These are phyloP conservation scores for Paramormyrops hopkinsi DNA, from an alignment of 2,797 vertebrate species.

Conservation along the genomic window DNA sequence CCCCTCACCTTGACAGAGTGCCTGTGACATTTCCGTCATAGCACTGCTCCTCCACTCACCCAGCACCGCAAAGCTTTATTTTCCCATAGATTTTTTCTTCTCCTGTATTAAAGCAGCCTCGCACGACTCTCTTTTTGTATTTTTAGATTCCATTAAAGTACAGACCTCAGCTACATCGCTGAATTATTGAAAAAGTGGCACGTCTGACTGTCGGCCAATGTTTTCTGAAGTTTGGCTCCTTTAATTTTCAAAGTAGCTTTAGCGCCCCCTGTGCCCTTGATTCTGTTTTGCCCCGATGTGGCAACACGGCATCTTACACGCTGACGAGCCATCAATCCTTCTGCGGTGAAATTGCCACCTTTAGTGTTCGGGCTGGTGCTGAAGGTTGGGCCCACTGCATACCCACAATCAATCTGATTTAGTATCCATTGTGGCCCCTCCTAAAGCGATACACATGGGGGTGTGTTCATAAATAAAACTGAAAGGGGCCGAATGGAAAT, in stretches of 20 bases:
- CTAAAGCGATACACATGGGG: slow-evolving; percentile 21
- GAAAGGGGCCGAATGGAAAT: slow-evolving; percentile 58
- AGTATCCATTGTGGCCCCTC: slow-evolving; percentile 54
- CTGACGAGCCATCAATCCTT: slow-evolving; percentile 58
- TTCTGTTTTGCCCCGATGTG: slow-evolving; percentile 39
- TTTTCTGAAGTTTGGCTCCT: neutral
- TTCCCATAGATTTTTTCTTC: neutral
- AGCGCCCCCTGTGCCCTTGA: slow-evolving; percentile 43
- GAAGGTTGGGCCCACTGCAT: slow-evolving; percentile 48
- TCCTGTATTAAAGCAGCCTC: neutral
- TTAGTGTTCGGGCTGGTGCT: slow-evolving; percentile 23
- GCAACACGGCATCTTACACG: slow-evolving; percentile 53
- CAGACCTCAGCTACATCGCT: neutral
- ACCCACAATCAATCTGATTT: slow-evolving; percentile 64
- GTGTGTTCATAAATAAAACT: slow-evolving; percentile 56
- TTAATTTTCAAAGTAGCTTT: neutral
- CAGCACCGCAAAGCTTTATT: neutral
- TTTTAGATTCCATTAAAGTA: neutral
- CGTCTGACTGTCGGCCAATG: neutral
- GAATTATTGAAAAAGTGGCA: neutral
- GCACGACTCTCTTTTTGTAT: neutral
- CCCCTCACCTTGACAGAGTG: neutral
- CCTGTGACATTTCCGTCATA: slow-evolving; percentile 2
- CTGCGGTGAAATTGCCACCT: slow-evolving; percentile 41
- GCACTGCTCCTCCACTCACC: neutral